Evolutionary conservation across 2,888 invertebrate species (phyloP).

Genomic region (Cataglyphis livida): DNA sequence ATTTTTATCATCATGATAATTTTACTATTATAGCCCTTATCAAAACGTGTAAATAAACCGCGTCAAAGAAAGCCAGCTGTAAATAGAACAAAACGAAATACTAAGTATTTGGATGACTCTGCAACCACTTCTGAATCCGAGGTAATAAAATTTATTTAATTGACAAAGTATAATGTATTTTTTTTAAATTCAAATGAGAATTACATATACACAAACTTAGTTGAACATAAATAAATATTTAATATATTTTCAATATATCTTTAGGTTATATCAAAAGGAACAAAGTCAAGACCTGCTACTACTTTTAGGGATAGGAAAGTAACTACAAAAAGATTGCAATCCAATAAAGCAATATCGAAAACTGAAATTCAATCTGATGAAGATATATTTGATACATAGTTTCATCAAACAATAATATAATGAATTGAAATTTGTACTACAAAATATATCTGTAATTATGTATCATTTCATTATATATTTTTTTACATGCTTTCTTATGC

Average conservation of each 20-base stretch:
- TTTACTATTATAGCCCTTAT: neutral
- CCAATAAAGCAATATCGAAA: slow-evolving; percentile 37
- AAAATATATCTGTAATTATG: slow-evolving; percentile 14
- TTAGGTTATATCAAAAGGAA: slow-evolving; percentile 75
- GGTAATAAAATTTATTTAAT: slow-evolving; percentile 64
- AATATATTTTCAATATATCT: slow-evolving; percentile 32
- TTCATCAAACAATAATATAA: neutral
- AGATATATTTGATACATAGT: slow-evolving; percentile 76
- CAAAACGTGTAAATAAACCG: slow-evolving; percentile 18
- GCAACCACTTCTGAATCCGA: slow-evolving; percentile 76
- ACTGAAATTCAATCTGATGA: slow-evolving; percentile 70
- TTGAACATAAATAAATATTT: neutral
- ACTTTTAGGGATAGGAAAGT: slow-evolving; percentile 32
- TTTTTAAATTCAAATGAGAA: slow-evolving; percentile 14
- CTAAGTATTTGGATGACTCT: slow-evolving; percentile 56
- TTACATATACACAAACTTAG: neutral
- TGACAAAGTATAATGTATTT: neutral
- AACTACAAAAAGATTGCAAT: slow-evolving; percentile 24
- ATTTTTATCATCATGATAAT: neutral
- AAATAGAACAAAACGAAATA: slow-evolving; percentile 61
- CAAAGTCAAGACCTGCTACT: slow-evolving; percentile 73
- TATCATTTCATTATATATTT: slow-evolving; percentile 9
- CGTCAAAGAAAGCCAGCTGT: slow-evolving; percentile 24
- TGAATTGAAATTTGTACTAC: neutral
- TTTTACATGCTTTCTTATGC: neutral